These are phyloP conservation scores for Eulemur macaco DNA, from an alignment of 2,113 vertebrate genomes.

Conservation along the genomic window DNA sequence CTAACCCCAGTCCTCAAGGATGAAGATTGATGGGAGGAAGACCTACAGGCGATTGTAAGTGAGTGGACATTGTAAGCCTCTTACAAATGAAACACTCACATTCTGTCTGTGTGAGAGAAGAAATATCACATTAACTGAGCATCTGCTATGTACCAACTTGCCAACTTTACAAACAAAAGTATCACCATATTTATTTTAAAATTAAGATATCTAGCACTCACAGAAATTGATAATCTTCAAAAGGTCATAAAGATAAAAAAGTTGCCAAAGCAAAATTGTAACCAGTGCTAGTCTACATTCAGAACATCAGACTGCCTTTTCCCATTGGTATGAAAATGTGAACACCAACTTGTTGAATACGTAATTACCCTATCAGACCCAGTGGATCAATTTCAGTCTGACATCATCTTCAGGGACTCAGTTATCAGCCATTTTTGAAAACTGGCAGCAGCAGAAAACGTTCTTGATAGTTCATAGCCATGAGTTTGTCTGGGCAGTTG, in stretches of 20 bases:
- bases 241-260: not conserved
- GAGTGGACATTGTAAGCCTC: not conserved
- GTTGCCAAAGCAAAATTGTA: not conserved
- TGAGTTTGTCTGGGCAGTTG: not conserved
- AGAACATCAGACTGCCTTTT: not conserved
- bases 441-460: not conserved
- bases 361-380: not conserved
- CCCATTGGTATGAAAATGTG: not conserved
- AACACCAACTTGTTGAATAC: not conserved
- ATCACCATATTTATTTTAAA: not conserved
- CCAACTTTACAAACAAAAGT: not conserved
- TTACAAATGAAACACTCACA: not conserved
- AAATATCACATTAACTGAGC: not conserved
- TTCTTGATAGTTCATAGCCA: not conserved
- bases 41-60: not conserved
- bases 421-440: not conserved
- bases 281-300: not conserved
- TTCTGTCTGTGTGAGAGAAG: not conserved
- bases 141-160: not conserved
- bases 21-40: not conserved
- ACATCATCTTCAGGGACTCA: not conserved
- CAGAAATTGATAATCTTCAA: not conserved
- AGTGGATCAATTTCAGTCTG: not conserved
- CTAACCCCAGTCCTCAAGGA: not conserved
- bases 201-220: not conserved